A percentile compares a stretch with the other conserved stretches of the same genome.
Conservation (phyloP, 1,140 invertebrate genomes). For the Proctacanthus coquilletti region DNA sequence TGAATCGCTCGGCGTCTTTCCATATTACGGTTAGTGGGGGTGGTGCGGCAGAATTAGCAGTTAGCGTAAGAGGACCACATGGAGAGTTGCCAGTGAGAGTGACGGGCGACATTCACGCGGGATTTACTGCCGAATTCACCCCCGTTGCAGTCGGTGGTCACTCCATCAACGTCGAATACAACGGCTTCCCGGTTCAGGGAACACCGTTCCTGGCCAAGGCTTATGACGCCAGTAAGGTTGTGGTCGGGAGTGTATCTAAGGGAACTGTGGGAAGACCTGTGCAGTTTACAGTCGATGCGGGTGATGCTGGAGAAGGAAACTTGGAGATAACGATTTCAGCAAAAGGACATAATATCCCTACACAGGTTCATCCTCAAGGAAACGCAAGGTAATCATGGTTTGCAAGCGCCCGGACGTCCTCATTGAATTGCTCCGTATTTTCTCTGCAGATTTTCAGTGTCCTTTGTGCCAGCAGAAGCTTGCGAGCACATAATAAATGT, state of each 20-base stretch:
- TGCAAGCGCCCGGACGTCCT: too few relatives aligned
- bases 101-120: slow-evolving; percentile 71
- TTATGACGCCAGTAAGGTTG: slow-evolving; percentile 79
- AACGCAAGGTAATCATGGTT: slow-evolving; percentile 36
- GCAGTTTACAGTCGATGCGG: slow-evolving; percentile 89
- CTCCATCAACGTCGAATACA: slow-evolving; percentile 78
- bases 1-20: slow-evolving; percentile 74
- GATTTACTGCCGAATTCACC: slow-evolving; percentile 81
- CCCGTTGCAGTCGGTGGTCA: slow-evolving; percentile 81
- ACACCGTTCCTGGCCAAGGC: slow-evolving; percentile 87
- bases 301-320: slow-evolving; percentile 93
- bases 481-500: slow-evolving; percentile 91
- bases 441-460: slow-evolving; percentile 68
- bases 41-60: slow-evolving; percentile 70
- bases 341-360: slow-evolving; percentile 85
- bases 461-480: slow-evolving; percentile 85
- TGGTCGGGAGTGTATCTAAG: slow-evolving; percentile 65
- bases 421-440: background rate
- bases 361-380: slow-evolving; percentile 87
- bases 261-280: slow-evolving; percentile 71
- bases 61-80: slow-evolving; percentile 66
- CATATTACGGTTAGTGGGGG: slow-evolving; percentile 78
- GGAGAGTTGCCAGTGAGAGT: slow-evolving; percentile 74
- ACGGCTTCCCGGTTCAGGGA: slow-evolving; percentile 74
- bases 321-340: slow-evolving; percentile 93